Conservation (phyloP, 2,888 invertebrate genomes). For the Synanthedon formicaeformis region DNA sequence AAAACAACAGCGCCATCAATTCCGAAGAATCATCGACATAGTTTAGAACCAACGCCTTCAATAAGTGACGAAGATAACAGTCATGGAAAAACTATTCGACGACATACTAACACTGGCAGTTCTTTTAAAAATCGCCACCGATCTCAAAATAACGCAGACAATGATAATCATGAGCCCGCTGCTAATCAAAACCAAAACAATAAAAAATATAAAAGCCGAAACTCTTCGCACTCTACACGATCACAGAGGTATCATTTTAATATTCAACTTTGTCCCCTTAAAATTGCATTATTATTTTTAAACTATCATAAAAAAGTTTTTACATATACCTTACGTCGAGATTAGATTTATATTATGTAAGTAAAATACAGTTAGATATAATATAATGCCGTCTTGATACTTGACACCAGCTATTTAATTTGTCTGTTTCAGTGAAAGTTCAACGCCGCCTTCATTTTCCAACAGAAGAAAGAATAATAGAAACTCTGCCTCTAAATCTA, state of each 20-base stretch:
- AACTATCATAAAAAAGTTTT: neutral
- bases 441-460: constrained; percentile 50
- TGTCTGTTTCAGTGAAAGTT: constrained; percentile 68
- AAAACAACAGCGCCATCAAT: constrained; percentile 81
- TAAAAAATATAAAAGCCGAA: constrained; percentile 62
- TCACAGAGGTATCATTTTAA: constrained; percentile 43
- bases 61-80: constrained; percentile 73
- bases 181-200: constrained; percentile 50
- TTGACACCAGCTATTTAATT: too few species aligned
- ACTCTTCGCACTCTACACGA: constrained; percentile 40
- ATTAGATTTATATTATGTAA: neutral
- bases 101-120: constrained; percentile 56
- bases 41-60: constrained; percentile 75
- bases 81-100: constrained; percentile 65
- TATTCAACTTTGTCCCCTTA: neutral
- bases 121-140: constrained; percentile 73
- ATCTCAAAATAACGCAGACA: constrained; percentile 39
- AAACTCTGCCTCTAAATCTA: constrained; percentile 53
- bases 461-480: constrained; percentile 66
- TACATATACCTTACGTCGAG: neutral
- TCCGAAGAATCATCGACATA: constrained; percentile 64
- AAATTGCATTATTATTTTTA: neutral
- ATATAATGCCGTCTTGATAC: too few species aligned
- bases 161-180: constrained; percentile 44
- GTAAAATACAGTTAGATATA: neutral